Evolutionary conservation across 2,888 invertebrate species (phyloP).

Genomic region (Epinotia brunnichana): DNA sequence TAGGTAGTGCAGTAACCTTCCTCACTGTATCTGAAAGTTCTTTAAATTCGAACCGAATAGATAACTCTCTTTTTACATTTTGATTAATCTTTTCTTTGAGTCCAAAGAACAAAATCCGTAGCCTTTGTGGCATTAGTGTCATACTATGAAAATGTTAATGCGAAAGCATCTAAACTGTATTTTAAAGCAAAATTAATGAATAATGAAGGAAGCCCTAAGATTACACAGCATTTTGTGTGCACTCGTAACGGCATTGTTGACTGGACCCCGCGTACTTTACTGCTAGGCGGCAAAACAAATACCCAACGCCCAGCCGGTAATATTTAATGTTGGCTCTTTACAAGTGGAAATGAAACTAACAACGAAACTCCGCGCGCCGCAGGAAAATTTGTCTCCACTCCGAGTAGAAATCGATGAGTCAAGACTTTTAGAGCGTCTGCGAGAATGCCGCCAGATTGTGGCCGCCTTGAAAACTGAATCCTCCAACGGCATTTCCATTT

Average conservation of each 20-base stretch:
- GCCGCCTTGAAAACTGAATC: slow-evolving; percentile 6
- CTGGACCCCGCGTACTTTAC: slow-evolving; percentile 1
- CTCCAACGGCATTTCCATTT: slow-evolving; percentile 7
- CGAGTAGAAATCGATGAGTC: slow-evolving; percentile 28
- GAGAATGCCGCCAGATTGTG: slow-evolving; percentile 23
- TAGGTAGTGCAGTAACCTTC: too few relatives aligned
- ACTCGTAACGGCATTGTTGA: slow-evolving; percentile 15
- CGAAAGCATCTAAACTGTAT: background rate
- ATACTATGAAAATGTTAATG: too few relatives aligned
- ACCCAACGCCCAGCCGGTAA: slow-evolving; percentile 13
- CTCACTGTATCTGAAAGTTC: too few relatives aligned
- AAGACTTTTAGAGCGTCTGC: slow-evolving; percentile 18
- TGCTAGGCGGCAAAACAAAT: slow-evolving; percentile 16
- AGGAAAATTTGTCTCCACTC: slow-evolving; percentile 14
- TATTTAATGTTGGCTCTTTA: slow-evolving; percentile 21
- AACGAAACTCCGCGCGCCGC: slow-evolving; percentile 4
- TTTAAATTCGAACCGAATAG: too few relatives aligned
- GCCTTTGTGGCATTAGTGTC: too few relatives aligned
- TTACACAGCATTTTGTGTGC: slow-evolving; percentile 4
- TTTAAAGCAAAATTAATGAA: slow-evolving; percentile 8
- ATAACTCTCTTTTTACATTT: background rate
- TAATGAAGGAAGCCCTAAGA: background rate
- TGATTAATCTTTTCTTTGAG: background rate
- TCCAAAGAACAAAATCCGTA: too few relatives aligned
- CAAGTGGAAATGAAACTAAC: slow-evolving; percentile 24